These are phyloP conservation scores for Brachypalpus laphriformis DNA, from an alignment of 2,888 invertebrate species.

Conservation along the genomic window DNA sequence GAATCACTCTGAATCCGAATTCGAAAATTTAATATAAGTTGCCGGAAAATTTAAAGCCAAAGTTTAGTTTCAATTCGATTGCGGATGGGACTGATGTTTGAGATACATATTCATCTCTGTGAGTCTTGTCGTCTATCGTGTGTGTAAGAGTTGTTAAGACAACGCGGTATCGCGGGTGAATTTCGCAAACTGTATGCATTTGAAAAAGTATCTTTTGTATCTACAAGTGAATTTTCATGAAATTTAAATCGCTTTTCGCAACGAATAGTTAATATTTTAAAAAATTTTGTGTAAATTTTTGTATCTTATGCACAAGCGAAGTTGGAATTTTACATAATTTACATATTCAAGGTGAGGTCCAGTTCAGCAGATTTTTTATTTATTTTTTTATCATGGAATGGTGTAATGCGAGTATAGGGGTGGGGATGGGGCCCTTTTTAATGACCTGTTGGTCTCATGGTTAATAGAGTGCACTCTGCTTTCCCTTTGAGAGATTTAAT, in stretches of 20 bases:
- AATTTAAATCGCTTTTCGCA: conserved; percentile 1
- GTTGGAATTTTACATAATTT: conserved; percentile 2
- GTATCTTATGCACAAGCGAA: neutral
- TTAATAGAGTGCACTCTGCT: conserved; percentile 22
- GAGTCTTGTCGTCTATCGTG: too few species aligned
- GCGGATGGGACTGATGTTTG: conserved; percentile 53
- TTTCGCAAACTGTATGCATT: neutral
- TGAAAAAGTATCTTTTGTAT: neutral
- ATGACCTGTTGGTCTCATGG: neutral
- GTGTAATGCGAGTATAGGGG: neutral
- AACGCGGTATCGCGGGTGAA: neutral
- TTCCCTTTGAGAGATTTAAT: conserved; percentile 32
- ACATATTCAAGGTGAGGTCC: conserved; percentile 29
- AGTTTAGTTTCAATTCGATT: conserved; percentile 63
- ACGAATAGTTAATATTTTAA: too few species aligned
- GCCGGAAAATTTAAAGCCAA: conserved; percentile 59
- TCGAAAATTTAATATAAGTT: conserved; percentile 66
- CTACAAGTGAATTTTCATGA: neutral
- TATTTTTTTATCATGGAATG: neutral
- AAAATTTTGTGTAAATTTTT: neutral
- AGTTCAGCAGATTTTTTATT: neutral
- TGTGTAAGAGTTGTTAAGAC: neutral
- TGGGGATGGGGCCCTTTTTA: conserved; percentile 13
- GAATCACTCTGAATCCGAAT: conserved; percentile 1
- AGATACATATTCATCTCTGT: conserved; percentile 16